Base-by-base conservation (phyloP, 2,797 vertebrate genomes). In the Falco concolor region DNA sequence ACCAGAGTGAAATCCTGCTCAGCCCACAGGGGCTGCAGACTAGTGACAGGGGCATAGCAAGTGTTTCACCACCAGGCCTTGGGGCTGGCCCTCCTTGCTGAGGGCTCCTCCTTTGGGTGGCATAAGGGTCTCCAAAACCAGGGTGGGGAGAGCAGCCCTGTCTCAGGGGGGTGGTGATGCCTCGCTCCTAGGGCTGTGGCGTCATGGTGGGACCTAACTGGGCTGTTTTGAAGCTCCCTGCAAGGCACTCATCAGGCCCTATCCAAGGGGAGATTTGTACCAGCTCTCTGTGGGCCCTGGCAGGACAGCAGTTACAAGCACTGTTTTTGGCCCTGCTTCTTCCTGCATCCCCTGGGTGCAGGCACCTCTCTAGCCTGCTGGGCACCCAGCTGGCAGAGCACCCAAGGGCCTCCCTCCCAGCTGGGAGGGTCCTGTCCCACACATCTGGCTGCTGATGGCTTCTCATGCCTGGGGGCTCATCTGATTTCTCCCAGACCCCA, bases 31-130 rank as follows among this genome's bases (percentile, higher is more conserved):
- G 52, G 8, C 28, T 72, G 38, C 56, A 61, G 23, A 18, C 14
- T 49, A 17, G 42, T 0, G 5, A 14, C 2, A 2, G 34, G 34
- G 50, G 49, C 54, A 53, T 18, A 12, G 67, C 0, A 3, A 10
- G 25, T 7, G 32, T 61, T 83, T 54, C 22, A 8, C 38, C 67
- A 64, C 20, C 0, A 0, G 17, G 34, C n/a, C 49, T 49, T 30
- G 40, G 49, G 68, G 45, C 61, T 87, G 65, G 34, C 21, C 8
- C 36, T 83, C 14, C 30, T 85, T 50, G 5, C 42, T 32, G 36
- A 60, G 56, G 34, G 52, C 40, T 74, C 22, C 52, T 92, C 23
- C 52, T 50, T 27, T 20, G 53, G 4, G 4, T 30, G 40, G 34
- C 32, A 27, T 28, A 72, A 87, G 17, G 8, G 18, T 72, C 59